Conservation (phyloP, 1,140 invertebrate species). For the Aphaenogaster floridana region DNA sequence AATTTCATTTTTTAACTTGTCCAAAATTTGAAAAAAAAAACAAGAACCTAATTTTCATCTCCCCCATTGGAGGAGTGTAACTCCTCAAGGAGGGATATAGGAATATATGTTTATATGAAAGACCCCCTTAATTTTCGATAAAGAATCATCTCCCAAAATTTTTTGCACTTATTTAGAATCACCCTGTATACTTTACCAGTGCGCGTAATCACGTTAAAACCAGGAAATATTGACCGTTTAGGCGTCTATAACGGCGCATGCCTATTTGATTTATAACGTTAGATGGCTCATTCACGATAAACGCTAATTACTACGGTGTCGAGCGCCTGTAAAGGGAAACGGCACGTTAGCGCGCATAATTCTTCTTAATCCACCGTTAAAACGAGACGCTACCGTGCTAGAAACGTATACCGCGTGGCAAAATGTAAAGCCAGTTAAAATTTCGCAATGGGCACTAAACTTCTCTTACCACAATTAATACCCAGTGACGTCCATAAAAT, state of each 20-base stretch:
- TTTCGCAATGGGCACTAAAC: slow-evolving; percentile 40
- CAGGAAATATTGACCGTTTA: not conserved
- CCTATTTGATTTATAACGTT: slow-evolving; percentile 12
- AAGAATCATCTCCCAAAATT: no score
- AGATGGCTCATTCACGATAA: not conserved
- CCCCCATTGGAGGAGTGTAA: no score
- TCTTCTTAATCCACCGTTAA: slow-evolving; percentile 47
- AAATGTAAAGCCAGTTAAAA: slow-evolving; percentile 18
- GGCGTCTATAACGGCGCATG: not conserved
- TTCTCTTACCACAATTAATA: slow-evolving; percentile 41
- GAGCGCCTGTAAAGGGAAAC: slow-evolving; percentile 31
- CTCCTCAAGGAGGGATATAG: no score
- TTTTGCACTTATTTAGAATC: no score
- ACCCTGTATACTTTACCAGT: not conserved
- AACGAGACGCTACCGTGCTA: slow-evolving; percentile 22
- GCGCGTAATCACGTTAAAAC: not conserved
- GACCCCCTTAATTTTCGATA: no score
- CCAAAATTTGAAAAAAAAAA: no score
- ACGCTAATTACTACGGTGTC: slow-evolving; percentile 34
- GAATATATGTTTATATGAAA: no score
- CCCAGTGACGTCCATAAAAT: not conserved
- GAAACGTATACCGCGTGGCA: slow-evolving; percentile 17
- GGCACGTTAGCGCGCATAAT: slow-evolving; percentile 31
- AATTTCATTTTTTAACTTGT: no score
- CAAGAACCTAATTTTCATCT: no score